These are phyloP conservation scores for Adelognathus sp. DNA, from an alignment of 2,888 invertebrate species.

Conservation along the genomic window DNA sequence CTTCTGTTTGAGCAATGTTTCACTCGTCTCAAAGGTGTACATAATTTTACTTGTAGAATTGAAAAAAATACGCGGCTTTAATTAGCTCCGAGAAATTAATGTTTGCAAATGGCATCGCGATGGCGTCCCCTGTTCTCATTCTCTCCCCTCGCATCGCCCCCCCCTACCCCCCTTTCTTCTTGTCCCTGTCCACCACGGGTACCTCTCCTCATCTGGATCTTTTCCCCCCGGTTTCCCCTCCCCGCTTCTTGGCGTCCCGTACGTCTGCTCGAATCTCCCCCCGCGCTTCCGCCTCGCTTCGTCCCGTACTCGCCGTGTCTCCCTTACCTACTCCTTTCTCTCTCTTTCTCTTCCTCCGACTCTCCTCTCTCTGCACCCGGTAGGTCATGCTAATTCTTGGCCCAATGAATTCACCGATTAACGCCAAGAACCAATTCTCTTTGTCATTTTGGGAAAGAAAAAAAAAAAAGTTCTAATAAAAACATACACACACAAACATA, in stretches of 20 bases:
- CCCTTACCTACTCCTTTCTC: constrained; percentile 20
- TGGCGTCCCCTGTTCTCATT: constrained; percentile 71
- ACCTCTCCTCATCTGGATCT: constrained; percentile 75
- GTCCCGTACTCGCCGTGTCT: constrained; percentile 54
- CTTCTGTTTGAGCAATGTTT: no score
- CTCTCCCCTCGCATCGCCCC: constrained; percentile 62
- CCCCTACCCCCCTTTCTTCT: constrained; percentile 49
- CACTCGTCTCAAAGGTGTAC: no score
- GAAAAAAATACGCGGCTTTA: constrained; percentile 60
- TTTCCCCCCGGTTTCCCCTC: constrained; percentile 64
- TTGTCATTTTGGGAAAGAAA: constrained; percentile 17
- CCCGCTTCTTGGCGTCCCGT: constrained; percentile 66
- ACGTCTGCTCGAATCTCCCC: constrained; percentile 61
- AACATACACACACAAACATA: neutral
- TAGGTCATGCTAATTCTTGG: constrained; percentile 71
- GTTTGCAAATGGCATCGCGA: constrained; percentile 76
- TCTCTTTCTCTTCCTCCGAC: constrained; percentile 35
- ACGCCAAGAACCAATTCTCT: constrained; percentile 43
- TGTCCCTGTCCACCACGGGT: constrained; percentile 45
- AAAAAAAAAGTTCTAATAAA: neutral
- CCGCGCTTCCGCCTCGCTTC: constrained; percentile 46
- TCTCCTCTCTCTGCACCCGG: constrained; percentile 48
- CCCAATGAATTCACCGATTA: constrained; percentile 70
- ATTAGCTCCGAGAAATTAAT: constrained; percentile 72
- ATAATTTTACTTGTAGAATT: no score